Percentiles rank a stretch among this genome's conserved stretches.
Conservation (phyloP, 2,113 vertebrate genomes). For the Passer domesticus region DNA sequence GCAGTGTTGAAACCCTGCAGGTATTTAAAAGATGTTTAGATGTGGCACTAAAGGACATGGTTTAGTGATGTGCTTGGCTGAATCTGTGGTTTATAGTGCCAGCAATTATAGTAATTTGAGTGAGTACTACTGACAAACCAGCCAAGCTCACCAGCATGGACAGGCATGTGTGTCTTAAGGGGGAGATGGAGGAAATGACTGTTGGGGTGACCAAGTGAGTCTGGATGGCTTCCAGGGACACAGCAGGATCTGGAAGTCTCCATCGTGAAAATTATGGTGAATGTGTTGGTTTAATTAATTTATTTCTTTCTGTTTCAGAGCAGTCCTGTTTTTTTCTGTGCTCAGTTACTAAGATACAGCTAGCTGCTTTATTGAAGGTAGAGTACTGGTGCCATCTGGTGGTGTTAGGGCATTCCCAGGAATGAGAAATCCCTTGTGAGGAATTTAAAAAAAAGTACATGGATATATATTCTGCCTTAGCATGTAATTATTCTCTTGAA, state of each 20-base stretch:
- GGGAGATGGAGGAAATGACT: not conserved
- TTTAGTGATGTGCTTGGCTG: not conserved
- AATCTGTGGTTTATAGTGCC: not conserved
- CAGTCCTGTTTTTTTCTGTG: not conserved
- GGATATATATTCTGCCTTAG: not conserved
- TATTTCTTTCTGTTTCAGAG: not conserved
- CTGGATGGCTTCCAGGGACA: not conserved
- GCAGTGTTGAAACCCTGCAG: not conserved
- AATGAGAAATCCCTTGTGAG: rapidly evolving
- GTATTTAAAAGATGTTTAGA: not conserved
- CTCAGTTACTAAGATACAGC: rapidly evolving
- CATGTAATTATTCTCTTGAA: not conserved
- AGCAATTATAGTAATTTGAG: not conserved
- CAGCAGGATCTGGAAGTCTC: not conserved
- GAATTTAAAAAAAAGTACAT: not conserved
- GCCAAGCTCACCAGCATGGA: too few species aligned
- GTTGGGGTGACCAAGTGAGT: not conserved
- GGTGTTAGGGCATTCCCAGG: not conserved
- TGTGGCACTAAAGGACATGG: not conserved
- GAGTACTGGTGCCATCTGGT: not conserved
- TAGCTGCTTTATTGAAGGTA: not conserved
- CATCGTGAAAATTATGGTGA: not conserved
- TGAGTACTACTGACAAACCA: not conserved
- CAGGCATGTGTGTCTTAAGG: not conserved
- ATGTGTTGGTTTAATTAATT: not conserved